A percentile compares a stretch with the other conserved stretches of the same genome.
These are phyloP conservation scores for Charanyca ferruginea DNA, from an alignment of 2,888 invertebrate species.

Conservation along the genomic window DNA sequence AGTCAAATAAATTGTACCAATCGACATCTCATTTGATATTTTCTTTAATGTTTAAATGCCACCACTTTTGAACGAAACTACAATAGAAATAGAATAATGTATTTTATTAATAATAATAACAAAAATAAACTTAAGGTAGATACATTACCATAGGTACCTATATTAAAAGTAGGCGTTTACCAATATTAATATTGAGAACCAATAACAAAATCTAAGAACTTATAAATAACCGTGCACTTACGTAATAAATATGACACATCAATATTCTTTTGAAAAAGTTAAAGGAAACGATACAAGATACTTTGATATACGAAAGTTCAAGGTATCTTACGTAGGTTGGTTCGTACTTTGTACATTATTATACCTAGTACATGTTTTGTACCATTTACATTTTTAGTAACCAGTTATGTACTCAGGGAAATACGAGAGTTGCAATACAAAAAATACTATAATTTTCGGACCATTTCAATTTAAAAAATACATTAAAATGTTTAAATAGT, in stretches of 20 bases:
- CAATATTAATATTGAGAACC: conserved; percentile 54
- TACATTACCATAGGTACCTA: conserved; percentile 49
- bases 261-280: conserved; percentile 41
- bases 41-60: conserved; percentile 19
- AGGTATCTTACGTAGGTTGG: conserved; percentile 15
- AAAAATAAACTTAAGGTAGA: conserved; percentile 62
- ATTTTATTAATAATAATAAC: conserved; percentile 68
- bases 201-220: conserved; percentile 49
- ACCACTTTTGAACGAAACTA: conserved; percentile 29
- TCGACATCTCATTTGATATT: conserved; percentile 65
- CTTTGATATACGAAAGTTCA: conserved; percentile 5
- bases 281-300: conserved; percentile 15
- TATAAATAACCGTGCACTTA: conserved; percentile 60
- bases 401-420: conserved; percentile 19
- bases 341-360: conserved; percentile 32
- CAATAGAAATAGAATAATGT: conserved; percentile 31
- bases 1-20: conserved; percentile 86
- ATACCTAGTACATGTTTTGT: conserved; percentile 41
- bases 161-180: conserved; percentile 39
- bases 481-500: conserved; percentile 27
- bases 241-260: conserved; percentile 59
- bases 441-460: conserved; percentile 52
- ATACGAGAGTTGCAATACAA: conserved; percentile 38
- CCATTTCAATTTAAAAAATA: conserved; percentile 49
- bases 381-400: conserved; percentile 35